Evolutionary conservation across 2,113 vertebrate species (phyloP), one percentile per base, ranked within the genome.

Genomic region (Urocolius indicus): DNA sequence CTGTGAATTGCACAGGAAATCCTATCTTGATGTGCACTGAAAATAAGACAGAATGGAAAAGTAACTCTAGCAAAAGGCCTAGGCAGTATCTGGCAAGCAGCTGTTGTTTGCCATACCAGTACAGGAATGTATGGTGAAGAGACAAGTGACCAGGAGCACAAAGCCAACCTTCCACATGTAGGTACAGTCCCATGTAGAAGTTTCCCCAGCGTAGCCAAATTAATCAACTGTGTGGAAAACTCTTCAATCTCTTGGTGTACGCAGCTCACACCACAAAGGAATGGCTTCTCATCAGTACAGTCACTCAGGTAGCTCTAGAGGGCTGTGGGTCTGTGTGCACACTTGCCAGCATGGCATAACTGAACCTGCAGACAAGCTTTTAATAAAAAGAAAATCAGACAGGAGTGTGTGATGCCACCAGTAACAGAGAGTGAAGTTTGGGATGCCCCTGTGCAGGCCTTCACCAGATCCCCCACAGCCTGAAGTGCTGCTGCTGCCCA

Each of bases 101-200:
- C 34, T 10, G 9, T 5, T 13, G 57, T 18, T 8, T 27, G 5
- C 52, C 11, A n/a, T 5, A 11, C 16, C 29, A 5, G 57, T 57
- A 52, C 58, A 58, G 14, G 49, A 46, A 48, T 0, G 10, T 41
- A 46, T 1, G 27, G 52, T 4, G 30, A 43, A 45, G 19, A 85
- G 36, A 36, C 1, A 2, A 34, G 51, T 3, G 2, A 34, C 11
- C 11, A 6, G 51, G 29, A 66, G 51, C 51, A 27, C 34, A 10
- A 51, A 49, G 52, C 34, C 52, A 13, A 17, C 45, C 8, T 86
- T 13, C 71, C 52, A 20, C 23, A 30, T 4, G 16, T 8, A 41
- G 66, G 52, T 29, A 16, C 7, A 4, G 52, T 4, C 30, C 63
- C 36, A 17, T 0, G 4, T 1, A 26, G 3, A 43, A 68, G 54